Conservation (phyloP, 1,140 invertebrate genomes). For the Yoshiicerus persimilis region DNA sequence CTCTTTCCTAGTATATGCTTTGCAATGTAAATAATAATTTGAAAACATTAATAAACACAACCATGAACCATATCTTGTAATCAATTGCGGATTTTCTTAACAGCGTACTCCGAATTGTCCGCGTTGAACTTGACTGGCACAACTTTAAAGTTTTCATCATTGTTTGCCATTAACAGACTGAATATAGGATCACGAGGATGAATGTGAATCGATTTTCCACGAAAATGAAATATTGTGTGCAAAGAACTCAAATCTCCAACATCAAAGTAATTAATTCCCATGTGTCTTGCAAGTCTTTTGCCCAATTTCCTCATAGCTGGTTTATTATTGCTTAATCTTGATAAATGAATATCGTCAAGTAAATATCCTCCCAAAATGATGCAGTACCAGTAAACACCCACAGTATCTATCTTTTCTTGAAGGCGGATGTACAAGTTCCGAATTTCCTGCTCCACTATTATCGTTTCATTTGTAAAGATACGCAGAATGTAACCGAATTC, state of each 20-base stretch:
- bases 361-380: background rate
- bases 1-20: too few species aligned
- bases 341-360: background rate
- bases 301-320: background rate
- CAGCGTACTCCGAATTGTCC: background rate
- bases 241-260: background rate
- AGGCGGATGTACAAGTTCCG: background rate
- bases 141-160: background rate
- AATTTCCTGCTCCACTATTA: background rate
- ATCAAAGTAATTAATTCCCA: constrained; percentile 9
- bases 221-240: background rate
- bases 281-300: background rate
- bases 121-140: background rate
- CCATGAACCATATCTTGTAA: too few species aligned
- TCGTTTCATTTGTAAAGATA: background rate
- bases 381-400: background rate
- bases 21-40: too few species aligned
- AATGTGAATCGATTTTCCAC: background rate
- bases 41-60: too few species aligned
- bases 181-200: background rate
- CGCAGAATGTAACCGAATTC: background rate
- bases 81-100: too few species aligned
- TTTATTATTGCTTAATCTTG: background rate
- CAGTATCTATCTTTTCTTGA: background rate
- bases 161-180: background rate